phyloP scores from a whole-genome alignment of 2,888 invertebrate genomes.

The Xylophagus ater region DNA sequence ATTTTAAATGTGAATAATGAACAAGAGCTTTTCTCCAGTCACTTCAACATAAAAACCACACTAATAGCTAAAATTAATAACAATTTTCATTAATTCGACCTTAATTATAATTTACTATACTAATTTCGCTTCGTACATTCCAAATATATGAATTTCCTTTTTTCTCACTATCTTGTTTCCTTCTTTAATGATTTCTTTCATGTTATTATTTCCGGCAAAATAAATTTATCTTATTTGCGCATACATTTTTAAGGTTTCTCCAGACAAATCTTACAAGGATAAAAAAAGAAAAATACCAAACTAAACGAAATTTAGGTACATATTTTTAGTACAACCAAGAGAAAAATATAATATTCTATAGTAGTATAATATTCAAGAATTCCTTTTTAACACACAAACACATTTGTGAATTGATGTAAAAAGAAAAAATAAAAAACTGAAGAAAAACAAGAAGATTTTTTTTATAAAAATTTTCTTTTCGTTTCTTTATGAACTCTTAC shows the following conservation, averaged over 20 bases:
- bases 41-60: too few relatives aligned
- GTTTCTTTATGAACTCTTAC: neutral
- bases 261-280: neutral
- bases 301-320: neutral
- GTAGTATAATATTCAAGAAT: too few relatives aligned
- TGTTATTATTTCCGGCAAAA: constrained; percentile 15
- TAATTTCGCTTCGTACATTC: constrained; percentile 5
- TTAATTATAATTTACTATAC: constrained; percentile 15
- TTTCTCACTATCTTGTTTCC: too few relatives aligned
- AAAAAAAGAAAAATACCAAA: neutral
- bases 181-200: constrained; percentile 14
- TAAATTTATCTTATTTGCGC: constrained; percentile 14
- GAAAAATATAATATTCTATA: too few relatives aligned
- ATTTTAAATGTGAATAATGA: too few relatives aligned
- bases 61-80: constrained; percentile 14
- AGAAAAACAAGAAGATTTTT: constrained; percentile 1
- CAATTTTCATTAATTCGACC: constrained; percentile 16
- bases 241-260: neutral
- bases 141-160: too few relatives aligned
- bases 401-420: too few relatives aligned
- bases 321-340: too few relatives aligned
- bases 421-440: neutral
- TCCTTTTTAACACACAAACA: too few relatives aligned
- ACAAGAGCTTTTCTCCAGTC: too few relatives aligned
- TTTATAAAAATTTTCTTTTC: constrained; percentile 1